Conservation (phyloP, 2,797 vertebrate genomes). For the Lemur catta region DNA sequence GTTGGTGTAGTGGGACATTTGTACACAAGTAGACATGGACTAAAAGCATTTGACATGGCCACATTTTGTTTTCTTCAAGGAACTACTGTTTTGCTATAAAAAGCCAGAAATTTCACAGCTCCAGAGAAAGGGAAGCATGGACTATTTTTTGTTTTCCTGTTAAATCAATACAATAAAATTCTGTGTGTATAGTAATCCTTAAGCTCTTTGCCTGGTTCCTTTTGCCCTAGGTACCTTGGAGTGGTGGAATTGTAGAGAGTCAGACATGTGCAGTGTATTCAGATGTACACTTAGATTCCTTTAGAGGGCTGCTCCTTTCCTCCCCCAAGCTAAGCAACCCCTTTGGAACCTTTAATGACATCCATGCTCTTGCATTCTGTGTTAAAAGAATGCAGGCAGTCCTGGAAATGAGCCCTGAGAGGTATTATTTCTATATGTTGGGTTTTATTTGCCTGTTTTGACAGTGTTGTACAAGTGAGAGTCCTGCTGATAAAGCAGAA, state of each 20-base stretch:
- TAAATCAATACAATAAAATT: background rate
- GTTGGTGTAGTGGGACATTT: background rate
- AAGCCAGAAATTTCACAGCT: background rate
- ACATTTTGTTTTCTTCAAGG: background rate
- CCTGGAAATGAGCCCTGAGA: constrained; percentile 23
- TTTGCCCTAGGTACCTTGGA: background rate
- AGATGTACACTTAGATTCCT: background rate
- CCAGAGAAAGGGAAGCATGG: background rate
- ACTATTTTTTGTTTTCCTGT: background rate
- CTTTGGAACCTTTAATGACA: constrained; percentile 40
- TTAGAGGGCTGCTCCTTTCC: background rate
- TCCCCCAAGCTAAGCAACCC: background rate
- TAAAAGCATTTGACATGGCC: background rate
- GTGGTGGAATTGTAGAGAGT: background rate
- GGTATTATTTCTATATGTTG: background rate
- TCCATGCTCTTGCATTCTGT: background rate
- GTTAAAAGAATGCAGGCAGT: constrained; percentile 19
- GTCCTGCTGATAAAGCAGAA: background rate
- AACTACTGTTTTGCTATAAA: background rate
- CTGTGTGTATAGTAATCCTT: background rate
- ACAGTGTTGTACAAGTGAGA: background rate
- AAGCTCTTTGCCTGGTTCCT: background rate
- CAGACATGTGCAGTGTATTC: background rate
- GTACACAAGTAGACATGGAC: background rate
- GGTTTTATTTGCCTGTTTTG: constrained; percentile 56